Evolutionary conservation across 2,113 vertebrate genomes (phyloP).

Genomic region (Deroptyus accipitrinus): DNA sequence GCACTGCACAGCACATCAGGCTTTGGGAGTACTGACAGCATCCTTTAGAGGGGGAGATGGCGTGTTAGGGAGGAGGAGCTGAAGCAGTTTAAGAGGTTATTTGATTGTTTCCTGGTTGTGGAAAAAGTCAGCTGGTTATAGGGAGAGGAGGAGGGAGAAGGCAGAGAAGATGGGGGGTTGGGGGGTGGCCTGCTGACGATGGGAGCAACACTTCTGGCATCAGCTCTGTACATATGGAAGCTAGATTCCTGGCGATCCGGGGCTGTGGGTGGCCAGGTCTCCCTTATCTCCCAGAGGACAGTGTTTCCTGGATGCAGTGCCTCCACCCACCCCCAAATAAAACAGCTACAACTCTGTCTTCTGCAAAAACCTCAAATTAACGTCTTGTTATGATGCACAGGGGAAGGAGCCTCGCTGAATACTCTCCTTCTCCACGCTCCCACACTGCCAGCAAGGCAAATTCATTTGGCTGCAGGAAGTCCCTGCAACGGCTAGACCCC

Average conservation of each 20-base stretch:
- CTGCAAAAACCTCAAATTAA: background rate
- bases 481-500: background rate
- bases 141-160: background rate
- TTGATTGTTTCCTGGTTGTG: constrained; percentile 53
- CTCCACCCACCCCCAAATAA: background rate
- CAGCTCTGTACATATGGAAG: background rate
- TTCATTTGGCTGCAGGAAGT: background rate
- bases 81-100: constrained; percentile 21
- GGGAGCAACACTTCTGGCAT: constrained; percentile 13
- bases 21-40: constrained; percentile 26
- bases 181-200: background rate
- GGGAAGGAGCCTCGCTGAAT: fast-evolving
- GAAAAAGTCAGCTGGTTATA: constrained; percentile 42
- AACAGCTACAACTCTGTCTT: background rate
- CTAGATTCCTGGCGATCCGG: background rate
- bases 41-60: background rate
- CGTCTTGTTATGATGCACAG: background rate
- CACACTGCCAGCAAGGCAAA: background rate
- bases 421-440: background rate
- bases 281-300: background rate
- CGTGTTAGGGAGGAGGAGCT: background rate
- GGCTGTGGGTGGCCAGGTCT: constrained; percentile 45
- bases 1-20: background rate
- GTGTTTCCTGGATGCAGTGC: background rate
- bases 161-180: background rate